Percentiles rank a stretch among this genome's conserved stretches.
These are phyloP conservation scores for Blomia tropicalis DNA, from an alignment of 2,888 invertebrate species.

Conservation along the genomic window DNA sequence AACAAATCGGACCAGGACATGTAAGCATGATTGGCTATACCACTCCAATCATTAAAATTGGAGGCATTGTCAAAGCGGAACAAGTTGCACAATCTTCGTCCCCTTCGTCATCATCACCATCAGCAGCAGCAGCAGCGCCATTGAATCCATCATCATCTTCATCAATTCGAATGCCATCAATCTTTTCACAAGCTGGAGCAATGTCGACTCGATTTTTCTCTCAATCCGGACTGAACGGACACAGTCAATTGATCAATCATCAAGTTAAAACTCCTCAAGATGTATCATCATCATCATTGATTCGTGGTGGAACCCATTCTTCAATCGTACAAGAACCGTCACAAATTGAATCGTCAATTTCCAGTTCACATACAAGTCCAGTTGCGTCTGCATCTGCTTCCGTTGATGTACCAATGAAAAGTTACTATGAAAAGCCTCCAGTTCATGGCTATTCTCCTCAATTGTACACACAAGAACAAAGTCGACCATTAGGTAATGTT, in stretches of 20 bases:
- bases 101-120: background rate
- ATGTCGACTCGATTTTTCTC: no score
- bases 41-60: conserved; percentile 19
- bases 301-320: no score
- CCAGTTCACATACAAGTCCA: background rate
- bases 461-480: no score
- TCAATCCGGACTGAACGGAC: no score
- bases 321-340: background rate
- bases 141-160: background rate
- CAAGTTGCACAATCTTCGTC: background rate
- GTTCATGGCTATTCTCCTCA: no score
- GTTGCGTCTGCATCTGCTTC: background rate
- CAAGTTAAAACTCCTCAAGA: no score
- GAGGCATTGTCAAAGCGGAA: background rate
- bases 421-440: background rate
- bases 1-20: conserved; percentile 23
- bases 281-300: no score
- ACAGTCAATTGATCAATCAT: no score
- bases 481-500: no score
- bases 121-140: background rate
- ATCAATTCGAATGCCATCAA: background rate
- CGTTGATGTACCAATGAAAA: background rate
- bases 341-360: background rate
- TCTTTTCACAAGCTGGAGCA: no score
- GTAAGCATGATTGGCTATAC: conserved; percentile 21